A percentile compares a stretch with the other conserved stretches of the same genome.
These are phyloP conservation scores for Pammene fasciana DNA, from an alignment of 2,888 invertebrate species.

Conservation along the genomic window DNA sequence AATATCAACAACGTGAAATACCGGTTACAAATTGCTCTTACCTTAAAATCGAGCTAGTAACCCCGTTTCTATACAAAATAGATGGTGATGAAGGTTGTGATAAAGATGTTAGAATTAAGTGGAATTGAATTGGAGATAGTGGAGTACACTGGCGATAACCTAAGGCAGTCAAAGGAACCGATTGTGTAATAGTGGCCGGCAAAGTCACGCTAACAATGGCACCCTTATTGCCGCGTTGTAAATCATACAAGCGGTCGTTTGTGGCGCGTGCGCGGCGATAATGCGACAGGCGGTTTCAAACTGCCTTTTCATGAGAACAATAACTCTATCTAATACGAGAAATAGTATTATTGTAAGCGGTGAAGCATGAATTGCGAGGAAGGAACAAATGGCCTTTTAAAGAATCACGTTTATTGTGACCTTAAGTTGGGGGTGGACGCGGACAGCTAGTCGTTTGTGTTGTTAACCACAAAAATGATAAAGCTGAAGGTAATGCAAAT, in stretches of 20 bases:
- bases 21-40: conserved; percentile 53
- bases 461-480: conserved; percentile 49
- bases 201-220: conserved; percentile 71
- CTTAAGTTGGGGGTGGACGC: conserved; percentile 12
- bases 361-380: conserved; percentile 54
- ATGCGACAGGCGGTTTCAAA: conserved; percentile 47
- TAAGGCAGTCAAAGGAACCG: conserved; percentile 68
- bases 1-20: conserved; percentile 72
- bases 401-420: conserved; percentile 57
- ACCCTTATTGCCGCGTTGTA: conserved; percentile 69
- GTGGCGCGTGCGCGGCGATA: conserved; percentile 72
- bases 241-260: conserved; percentile 75
- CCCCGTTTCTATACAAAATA: conserved; percentile 20
- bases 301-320: conserved; percentile 48
- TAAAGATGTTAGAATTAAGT: conserved; percentile 18
- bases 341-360: conserved; percentile 48
- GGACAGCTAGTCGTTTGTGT: conserved; percentile 46
- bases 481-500: neutral
- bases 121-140: conserved; percentile 33
- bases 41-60: conserved; percentile 49
- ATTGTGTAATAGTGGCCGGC: conserved; percentile 66
- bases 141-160: conserved; percentile 62
- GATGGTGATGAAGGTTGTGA: conserved; percentile 15
- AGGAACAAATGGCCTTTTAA: conserved; percentile 62
- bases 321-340: conserved; percentile 47